Evolutionary conservation across 1,140 invertebrate genomes (phyloP), one percentile per base, ranked within the genome.

Genomic region (Dryas iulia): DNA sequence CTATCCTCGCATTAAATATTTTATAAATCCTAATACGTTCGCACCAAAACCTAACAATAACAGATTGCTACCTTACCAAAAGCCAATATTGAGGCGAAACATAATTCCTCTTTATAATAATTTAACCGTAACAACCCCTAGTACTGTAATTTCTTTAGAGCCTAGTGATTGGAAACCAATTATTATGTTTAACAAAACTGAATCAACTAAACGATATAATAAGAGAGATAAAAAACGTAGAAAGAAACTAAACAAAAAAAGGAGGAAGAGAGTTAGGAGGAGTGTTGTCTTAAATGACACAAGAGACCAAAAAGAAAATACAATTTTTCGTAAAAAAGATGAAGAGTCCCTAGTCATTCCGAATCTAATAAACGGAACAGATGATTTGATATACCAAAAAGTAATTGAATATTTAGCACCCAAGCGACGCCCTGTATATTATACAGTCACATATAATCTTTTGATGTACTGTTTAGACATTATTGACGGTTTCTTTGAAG

Each of bases 101-200:
- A 69, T 65, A 10, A 72, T 61, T 39, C 11, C 63, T 24, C 61
- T 74, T 47, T 64, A 25, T 31, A 63, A 73, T 30, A 75, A 80
- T 60, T 35, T 64, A 12, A 73, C 74, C 24, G 10, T 61, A 24
- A 66, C 31, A 24, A 57, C 68, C 61, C 56, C 57, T 28, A 63
- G 12, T 60, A 56, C 23, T 30, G 21, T 57, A 26, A 18, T 74
- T 31, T 28, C 62, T 28, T 71, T 59, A 62, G 76, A 77, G 62
- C 71, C 84, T 25, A 79, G 62, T 54, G 84, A 88, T 59, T 91
- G 89, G 89, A 87, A 81, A 68, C 89, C 89, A 4, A 86, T 91
- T 24, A 61, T 84, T 52, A 59, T 81, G 18, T 76, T 70, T 64
- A 71, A 70, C 67, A 59, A 71, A 24, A 77, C 68, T 60, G 69